Percentiles rank a stretch among this genome's conserved stretches.
Conservation (phyloP, 64 coral and sea anemone genomes). For the Hydrozoanthus tunicans region DNA sequence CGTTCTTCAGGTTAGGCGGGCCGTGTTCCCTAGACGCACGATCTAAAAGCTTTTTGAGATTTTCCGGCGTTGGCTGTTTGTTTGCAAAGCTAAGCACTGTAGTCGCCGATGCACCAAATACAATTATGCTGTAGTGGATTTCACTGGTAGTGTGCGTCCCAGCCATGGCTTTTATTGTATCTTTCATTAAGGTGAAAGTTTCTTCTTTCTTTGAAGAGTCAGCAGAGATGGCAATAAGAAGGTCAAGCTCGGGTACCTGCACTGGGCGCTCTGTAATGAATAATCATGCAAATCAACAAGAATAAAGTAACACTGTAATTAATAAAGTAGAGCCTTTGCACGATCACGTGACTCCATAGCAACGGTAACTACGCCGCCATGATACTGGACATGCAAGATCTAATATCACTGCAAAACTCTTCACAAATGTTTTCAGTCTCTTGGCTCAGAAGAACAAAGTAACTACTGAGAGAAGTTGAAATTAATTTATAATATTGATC, state of each 20-base stretch:
- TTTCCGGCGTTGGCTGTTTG: not conserved
- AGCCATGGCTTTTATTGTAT: slow-evolving; percentile 23
- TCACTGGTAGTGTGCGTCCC: slow-evolving; percentile 4
- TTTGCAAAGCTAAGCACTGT: slow-evolving; percentile 18
- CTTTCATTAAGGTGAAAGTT: slow-evolving; percentile 38
- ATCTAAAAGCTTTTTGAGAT: slow-evolving; percentile 5
- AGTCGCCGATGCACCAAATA: slow-evolving; percentile 32
- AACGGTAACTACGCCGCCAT: no score
- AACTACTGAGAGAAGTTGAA: no score
- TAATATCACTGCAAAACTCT: no score
- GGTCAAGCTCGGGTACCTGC: slow-evolving; percentile 46
- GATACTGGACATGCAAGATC: no score
- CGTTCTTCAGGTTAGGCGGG: slow-evolving; percentile 37
- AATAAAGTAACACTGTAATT: not conserved
- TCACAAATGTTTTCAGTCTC: no score
- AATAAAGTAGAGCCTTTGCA: no score
- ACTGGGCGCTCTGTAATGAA: slow-evolving; percentile 21
- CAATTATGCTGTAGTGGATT: slow-evolving; percentile 41
- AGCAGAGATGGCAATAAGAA: slow-evolving; percentile 21
- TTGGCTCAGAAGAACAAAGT: no score
- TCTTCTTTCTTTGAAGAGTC: slow-evolving; percentile 33
- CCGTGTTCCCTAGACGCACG: not conserved
- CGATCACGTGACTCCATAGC: no score
- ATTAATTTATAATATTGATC: no score
- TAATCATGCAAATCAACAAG: not conserved